Evolutionary conservation across 2,113 vertebrate genomes (phyloP), one percentile per base, ranked within the genome.

Genomic region (Nettapus auritus): DNA sequence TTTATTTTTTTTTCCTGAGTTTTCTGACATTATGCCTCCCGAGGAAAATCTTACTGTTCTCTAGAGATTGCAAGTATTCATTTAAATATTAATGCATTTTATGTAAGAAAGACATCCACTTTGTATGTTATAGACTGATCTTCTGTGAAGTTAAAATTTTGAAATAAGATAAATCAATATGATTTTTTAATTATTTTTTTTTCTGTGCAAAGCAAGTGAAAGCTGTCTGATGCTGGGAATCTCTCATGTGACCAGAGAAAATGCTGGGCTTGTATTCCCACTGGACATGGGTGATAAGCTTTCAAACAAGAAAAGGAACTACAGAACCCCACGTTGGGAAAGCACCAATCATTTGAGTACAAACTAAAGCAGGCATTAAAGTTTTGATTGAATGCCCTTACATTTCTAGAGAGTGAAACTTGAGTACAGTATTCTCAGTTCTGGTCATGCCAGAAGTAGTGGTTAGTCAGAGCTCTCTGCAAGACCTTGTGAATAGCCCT

Each of bases 61-160:
- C 17, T 88, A 63, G 10, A 42, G 2, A 34, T 18, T 40, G 1
- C 4, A 82, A 55, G 1, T 50, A 56, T 66, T 66, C 16, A n/a
- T 60, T 88, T 69, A 90, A 74, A 87, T 38, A 36, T 10, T 52
- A 36, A 29, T 20, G 25, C 2, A 4, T 60, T 53, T 75, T 64
- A 73, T 0, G 0, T 33, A 60, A 70, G 34, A 46, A 56, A 66
- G 38, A 42, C 28, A 74, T 46, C 0, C 1, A 13, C 12, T 66
- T 85, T 46, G 1, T 26, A 56, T 50, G 68, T 79, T 66, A 42
- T 28, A 52, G 13, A 19, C 6, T 70, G 26, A 34, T 38, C 2
- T 52, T 76, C 28, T 23, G 62, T 62, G 14, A 53, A 62, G 78
- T 92, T 67, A n/a, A 2, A 88, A 76, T 4, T 5, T 19, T 31